Conservation (phyloP, 2,888 invertebrate genomes). For the Hypercompe scribonia region DNA sequence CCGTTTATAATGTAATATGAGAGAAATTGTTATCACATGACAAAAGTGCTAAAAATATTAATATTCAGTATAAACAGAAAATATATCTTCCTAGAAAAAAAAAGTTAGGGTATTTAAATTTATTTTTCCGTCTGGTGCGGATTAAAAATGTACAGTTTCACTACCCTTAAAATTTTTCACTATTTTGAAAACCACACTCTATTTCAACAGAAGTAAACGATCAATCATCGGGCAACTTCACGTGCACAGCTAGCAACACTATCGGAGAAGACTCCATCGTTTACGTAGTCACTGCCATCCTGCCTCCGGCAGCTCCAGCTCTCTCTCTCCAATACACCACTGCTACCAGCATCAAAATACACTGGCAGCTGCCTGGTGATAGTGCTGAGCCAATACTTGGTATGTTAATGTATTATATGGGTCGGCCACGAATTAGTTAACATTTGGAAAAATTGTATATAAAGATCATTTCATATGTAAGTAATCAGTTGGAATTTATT, state of each 20-base stretch:
- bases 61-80: too few relatives aligned
- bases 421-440: too few relatives aligned
- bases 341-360: constrained; percentile 89
- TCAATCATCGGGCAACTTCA: constrained; percentile 92
- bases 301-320: constrained; percentile 90
- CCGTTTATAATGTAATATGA: too few relatives aligned
- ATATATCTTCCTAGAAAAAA: too few relatives aligned
- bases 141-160: too few relatives aligned
- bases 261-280: constrained; percentile 94
- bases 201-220: constrained; percentile 88
- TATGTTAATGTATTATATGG: constrained; percentile 35
- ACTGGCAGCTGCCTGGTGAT: constrained; percentile 79
- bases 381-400: constrained; percentile 83
- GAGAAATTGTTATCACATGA: too few relatives aligned
- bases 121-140: too few relatives aligned
- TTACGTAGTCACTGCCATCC: constrained; percentile 91
- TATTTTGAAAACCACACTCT: not conserved
- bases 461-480: too few relatives aligned
- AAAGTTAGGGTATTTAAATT: too few relatives aligned
- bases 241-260: constrained; percentile 92
- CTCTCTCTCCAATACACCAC: constrained; percentile 91
- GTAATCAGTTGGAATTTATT: too few relatives aligned
- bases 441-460: too few relatives aligned
- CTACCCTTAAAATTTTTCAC: not conserved
- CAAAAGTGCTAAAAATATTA: too few relatives aligned